Percentiles rank a stretch among this genome's conserved stretches.
phyloP scores from a whole-genome alignment of 1,140 invertebrate species.

The Macrocentrus cingulum region DNA sequence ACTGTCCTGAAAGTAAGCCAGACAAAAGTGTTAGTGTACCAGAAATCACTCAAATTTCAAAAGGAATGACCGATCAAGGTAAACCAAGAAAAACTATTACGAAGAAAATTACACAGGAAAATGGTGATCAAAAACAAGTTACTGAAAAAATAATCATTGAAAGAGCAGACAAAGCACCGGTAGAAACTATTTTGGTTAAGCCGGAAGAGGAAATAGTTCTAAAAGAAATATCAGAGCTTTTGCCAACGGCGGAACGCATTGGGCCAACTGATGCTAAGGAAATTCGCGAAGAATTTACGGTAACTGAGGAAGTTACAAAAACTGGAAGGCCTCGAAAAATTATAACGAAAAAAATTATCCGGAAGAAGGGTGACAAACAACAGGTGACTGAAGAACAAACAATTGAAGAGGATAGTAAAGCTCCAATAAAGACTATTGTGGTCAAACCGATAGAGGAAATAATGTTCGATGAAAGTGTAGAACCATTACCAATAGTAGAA shows the following conservation, averaged over 20 bases:
- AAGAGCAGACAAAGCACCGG: conserved; percentile 26
- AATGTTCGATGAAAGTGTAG: neutral
- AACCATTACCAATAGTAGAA: neutral
- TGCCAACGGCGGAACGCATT: neutral
- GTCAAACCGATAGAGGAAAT: conserved; percentile 33
- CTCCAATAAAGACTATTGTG: conserved; percentile 33
- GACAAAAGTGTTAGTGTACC: conserved; percentile 29
- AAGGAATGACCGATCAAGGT: too few species aligned
- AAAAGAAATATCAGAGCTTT: conserved; percentile 36
- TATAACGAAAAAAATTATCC: conserved; percentile 25
- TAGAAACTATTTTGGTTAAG: conserved; percentile 17
- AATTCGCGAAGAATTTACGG: conserved; percentile 21
- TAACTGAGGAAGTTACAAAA: conserved; percentile 25
- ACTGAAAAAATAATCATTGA: conserved; percentile 23
- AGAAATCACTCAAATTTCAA: conserved; percentile 37
- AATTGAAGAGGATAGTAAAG: conserved; percentile 28
- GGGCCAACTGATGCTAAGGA: conserved; percentile 5
- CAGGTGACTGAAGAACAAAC: conserved; percentile 32
- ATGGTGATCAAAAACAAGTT: conserved; percentile 31
- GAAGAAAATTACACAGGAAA: conserved; percentile 30
- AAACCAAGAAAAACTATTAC: conserved; percentile 45
- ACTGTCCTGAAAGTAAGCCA: neutral
- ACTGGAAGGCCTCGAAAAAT: conserved; percentile 27
- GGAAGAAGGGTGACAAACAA: neutral
- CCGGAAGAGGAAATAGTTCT: conserved; percentile 29